Evolutionary conservation across 1,140 invertebrate species (phyloP), one percentile per base, ranked within the genome.

Genomic region (Drosophila nikananu): DNA sequence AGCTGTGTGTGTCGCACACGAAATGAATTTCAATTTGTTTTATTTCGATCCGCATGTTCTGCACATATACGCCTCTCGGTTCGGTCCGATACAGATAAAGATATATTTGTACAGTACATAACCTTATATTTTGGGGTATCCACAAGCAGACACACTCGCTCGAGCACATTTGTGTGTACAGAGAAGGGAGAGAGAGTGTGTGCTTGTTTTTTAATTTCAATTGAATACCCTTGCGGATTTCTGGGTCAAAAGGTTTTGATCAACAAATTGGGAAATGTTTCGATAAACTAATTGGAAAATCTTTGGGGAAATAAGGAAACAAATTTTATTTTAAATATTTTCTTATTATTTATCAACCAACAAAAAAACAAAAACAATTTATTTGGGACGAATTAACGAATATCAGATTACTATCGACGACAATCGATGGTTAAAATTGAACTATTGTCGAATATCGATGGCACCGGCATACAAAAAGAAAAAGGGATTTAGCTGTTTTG

Each of bases 21-120:
- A 79, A 86, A 75, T 86, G 79, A 86, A 86, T 86, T 86, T 83
- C 65, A 83, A 83, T 83, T 86, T 70, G 37, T 70, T 78, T 71
- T 60, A 68, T 78, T 77, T 75, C 37, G 71, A 64, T 48, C 63
- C 59, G 42, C 59, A 25, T 83, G 71, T 63, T 37, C 66, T 64
- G 42, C 66, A 51, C 35, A 67, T 15, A 21, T n/a, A 23, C 32
- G 35, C 35, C 21, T 39, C 32, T 57, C 41, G n/a, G 23, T n/a
- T 35, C 48, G 10, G 19, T 42, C 21, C 48, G 64, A 54, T 71
- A 71, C 63, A 71, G 67, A 71, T 70, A 70, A 55, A 71, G 32
- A 73, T 60, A 73, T 73, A 72, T 72, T 72, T 58, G 41, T 46
- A 32, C 30, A 21, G 66, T 66, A 68, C 61, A 68, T 70, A 68